Evolutionary conservation across 2,797 vertebrate species (phyloP), one percentile per base, ranked within the genome.

Genomic region (Poeciliopsis presidionis): DNA sequence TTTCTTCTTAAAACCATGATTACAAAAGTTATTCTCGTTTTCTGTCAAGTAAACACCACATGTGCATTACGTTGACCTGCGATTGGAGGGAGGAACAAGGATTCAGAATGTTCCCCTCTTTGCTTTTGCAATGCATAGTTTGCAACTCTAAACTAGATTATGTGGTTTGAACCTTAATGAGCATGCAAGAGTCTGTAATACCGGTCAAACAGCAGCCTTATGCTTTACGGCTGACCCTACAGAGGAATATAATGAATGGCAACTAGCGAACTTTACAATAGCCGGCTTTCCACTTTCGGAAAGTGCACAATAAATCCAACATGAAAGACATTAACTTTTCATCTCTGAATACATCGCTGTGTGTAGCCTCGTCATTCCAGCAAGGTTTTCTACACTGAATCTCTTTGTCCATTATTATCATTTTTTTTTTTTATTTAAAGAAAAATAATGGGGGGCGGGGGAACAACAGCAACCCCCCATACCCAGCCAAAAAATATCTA

Each of bases 51-150:
- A 89, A 93, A 94, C 92, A 91, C 93, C 93, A 92, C 91, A 87
- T 87, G 85, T 90, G 93, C 92, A 95, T 94, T 93, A 51, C 83
- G 45, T 87, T 92, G 86, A 94, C 90, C 87, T 87, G 90, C 82
- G 82, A 88, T 92, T 89, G 82, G 76, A 88, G 81, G 74, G 88
- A 90, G 85, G 76, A 82, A 63, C 65, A 69, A 77, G 77, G 86
- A 90, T 88, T 90, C 70, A 77, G 65, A 77, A 77, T 72, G 49
- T 90, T 89, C 80, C 88, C 90, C 88, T 84, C 79, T 83, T 91
- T 90, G 84, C 87, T 90, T 93, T 94, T 93, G 93, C 89, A 90
- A 95, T 95, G 95, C 94, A 95, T 96, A 95, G 93, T 94, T 93
- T 92, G 86, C 86, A 91, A 89, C 74, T 91, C 90, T 94, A 91